Conservation (phyloP, 2,888 invertebrate species). For the Saturnia japonica region DNA sequence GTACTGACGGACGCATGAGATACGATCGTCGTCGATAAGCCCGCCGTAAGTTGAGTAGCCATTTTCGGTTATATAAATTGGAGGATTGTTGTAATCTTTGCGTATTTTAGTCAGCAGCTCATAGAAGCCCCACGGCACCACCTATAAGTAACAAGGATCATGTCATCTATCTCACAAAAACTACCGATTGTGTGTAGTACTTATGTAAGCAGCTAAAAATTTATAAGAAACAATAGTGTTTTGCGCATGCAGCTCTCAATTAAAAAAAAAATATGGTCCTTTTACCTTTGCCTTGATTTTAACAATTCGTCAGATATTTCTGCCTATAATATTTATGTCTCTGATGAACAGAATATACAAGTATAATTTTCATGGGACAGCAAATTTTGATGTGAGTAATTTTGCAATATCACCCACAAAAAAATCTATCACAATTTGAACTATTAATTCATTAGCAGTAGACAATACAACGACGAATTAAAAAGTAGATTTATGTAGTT, state of each 20-base stretch:
- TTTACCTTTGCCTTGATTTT: neutral
- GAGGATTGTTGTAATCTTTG: constrained; percentile 71
- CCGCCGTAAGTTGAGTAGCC: constrained; percentile 52
- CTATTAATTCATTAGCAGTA: too few relatives aligned
- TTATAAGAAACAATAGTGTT: too few relatives aligned
- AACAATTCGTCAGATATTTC: neutral
- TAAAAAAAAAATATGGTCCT: neutral
- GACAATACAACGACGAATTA: too few relatives aligned
- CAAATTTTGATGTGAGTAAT: neutral
- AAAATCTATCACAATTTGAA: too few relatives aligned
- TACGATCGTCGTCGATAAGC: constrained; percentile 60
- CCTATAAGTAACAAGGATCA: constrained; percentile 37
- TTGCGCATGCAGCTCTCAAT: too few relatives aligned
- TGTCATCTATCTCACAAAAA: neutral
- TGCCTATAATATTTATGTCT: neutral
- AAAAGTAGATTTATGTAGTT: too few relatives aligned
- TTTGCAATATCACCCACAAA: neutral
- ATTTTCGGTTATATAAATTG: constrained; percentile 81
- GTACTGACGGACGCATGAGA: constrained; percentile 58
- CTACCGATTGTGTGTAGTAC: too few relatives aligned
- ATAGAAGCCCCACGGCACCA: constrained; percentile 79
- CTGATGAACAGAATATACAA: neutral
- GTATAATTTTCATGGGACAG: neutral
- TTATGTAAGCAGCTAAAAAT: too few relatives aligned
- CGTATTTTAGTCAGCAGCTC: constrained; percentile 74